Evolutionary conservation across 2,113 vertebrate genomes (phyloP).

Genomic region (Fregata magnificens): DNA sequence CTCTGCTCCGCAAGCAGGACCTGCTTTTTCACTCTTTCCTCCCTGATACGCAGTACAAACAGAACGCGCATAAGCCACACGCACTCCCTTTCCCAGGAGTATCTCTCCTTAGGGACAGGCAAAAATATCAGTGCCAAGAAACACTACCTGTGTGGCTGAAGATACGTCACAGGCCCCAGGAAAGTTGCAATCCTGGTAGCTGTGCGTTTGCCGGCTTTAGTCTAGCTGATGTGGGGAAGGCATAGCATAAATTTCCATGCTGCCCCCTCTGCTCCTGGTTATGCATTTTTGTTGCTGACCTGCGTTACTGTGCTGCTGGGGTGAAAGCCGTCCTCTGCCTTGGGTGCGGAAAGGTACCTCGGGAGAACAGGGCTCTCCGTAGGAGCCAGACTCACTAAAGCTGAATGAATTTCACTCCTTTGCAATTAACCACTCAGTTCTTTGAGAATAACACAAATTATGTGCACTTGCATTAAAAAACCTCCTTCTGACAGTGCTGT

Average conservation of each 20-base stretch:
- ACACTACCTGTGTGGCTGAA: fast-evolving
- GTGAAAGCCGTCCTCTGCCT: neutral
- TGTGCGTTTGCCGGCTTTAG: neutral
- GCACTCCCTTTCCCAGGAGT: neutral
- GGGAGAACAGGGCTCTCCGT: fast-evolving
- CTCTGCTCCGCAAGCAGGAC: neutral
- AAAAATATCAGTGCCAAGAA: neutral
- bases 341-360: fast-evolving
- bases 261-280: neutral
- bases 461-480: neutral
- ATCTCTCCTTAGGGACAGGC: neutral
- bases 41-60: neutral
- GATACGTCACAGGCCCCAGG: neutral
- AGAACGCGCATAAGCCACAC: neutral
- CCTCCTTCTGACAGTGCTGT: neutral
- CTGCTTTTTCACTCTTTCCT: neutral
- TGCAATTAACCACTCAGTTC: neutral
- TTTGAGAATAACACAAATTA: neutral
- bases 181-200: neutral
- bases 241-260: neutral
- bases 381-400: neutral
- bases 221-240: neutral
- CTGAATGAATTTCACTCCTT: neutral
- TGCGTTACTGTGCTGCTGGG: neutral
- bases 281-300: neutral